Base-by-base conservation (phyloP, 2,113 vertebrate genomes). In the Mus pahari region DNA sequence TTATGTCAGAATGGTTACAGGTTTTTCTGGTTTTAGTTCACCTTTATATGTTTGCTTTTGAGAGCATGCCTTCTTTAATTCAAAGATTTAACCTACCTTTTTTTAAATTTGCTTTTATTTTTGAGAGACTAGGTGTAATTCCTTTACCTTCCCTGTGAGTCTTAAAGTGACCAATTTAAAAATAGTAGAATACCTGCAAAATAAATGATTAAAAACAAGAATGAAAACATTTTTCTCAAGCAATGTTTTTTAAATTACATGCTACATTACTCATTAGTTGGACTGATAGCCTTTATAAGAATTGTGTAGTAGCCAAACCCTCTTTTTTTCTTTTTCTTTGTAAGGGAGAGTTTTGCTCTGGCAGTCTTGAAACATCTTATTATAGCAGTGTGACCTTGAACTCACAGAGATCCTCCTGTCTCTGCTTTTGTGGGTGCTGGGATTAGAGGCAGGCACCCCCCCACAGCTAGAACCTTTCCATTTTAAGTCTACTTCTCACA, bases 181-280 rank as follows among this genome's bases (percentile, higher is more conserved):
- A 96, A 78, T 89, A 20, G 17, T 16, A 64, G 33, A 95, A 82
- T 82, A 31, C 28, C 39, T 45, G 91, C 10, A 60, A 55, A 83
- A 90, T 71, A 20, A 83, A 86, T 33, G 24, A 48, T 10, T 42
- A 62, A 93, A 94, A 94, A 71, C 62, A 64, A 60, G 92, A 96
- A 36, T 89, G 31, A 94, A 91, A 94, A 94, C 6, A 78, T 78
- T 0, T 71, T 71, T 89, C 62, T 74, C 55, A 96, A 92, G 62
- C 74, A 36, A 13, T 42, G 14, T 45, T 68, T 75, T 93, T 96
- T 92, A 42, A 95, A 70, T 94, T 91, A 91, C 89, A 79, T 90
- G 53, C 55, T n/a, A 60, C 33, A 39, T 71, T 26, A 31, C 14
- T 0, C 90, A 50, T 42, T 77, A 66, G 1, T 87, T 96, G 82